Evolutionary conservation across 2,113 vertebrate genomes (phyloP).

Genomic region (Hippocampus mohnikei): DNA sequence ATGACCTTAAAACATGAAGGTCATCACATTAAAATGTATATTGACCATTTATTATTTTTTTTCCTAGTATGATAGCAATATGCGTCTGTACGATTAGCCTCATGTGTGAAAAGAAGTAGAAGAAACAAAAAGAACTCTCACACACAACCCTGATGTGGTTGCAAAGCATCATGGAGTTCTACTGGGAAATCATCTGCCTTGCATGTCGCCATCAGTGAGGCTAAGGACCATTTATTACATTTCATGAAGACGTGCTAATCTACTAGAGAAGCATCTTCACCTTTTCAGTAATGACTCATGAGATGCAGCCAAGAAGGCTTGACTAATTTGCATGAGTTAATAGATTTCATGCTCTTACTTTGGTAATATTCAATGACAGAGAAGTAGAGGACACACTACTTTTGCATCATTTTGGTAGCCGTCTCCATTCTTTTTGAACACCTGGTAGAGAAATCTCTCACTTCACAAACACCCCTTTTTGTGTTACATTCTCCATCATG

Average conservation of each 20-base stretch:
- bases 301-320: slow-evolving; percentile 51
- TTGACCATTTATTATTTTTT: too few species aligned
- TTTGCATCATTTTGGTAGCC: background rate
- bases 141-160: slow-evolving; percentile 5
- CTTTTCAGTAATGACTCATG: slow-evolving; percentile 58
- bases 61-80: too few species aligned
- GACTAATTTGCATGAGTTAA: slow-evolving; percentile 58
- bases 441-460: slow-evolving; percentile 6
- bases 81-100: background rate
- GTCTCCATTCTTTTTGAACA: slow-evolving; percentile 9
- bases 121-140: background rate
- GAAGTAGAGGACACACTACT: background rate
- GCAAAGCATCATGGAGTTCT: slow-evolving; percentile 17
- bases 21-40: too few species aligned
- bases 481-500: slow-evolving; percentile 36
- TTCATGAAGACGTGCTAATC: slow-evolving; percentile 55
- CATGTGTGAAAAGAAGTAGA: background rate
- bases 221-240: slow-evolving; percentile 57
- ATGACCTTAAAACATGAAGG: too few species aligned
- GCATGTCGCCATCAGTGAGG: slow-evolving; percentile 47
- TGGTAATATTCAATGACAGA: slow-evolving; percentile 17
- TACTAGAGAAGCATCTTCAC: slow-evolving; percentile 60
- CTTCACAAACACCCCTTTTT: slow-evolving; percentile 29
- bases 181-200: slow-evolving; percentile 21
- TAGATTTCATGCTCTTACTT: slow-evolving; percentile 50